Evolutionary conservation across 2,797 vertebrate species (phyloP), one percentile per base, ranked within the genome.

Genomic region (Pseudopleuronectes americanus): DNA sequence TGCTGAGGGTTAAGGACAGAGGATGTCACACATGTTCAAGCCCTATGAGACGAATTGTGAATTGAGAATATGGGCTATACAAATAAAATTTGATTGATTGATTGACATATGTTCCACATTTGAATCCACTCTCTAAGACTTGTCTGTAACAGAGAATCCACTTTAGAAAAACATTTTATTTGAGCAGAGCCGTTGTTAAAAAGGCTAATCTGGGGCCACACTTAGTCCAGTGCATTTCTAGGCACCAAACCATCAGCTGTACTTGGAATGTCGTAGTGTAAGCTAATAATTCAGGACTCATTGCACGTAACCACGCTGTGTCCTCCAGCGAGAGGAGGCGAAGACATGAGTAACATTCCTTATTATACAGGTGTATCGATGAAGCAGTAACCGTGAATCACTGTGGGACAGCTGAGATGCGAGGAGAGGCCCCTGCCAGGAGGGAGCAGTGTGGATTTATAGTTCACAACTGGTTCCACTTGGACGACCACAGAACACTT

Each of bases 361-460:
- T 74, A 67, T 76, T 80, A 68, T 79, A 81, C 68, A 74, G 54
- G 51, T 5, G 6, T 76, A 76, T 74, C 45, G 70, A 81, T 60
- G 61, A 58, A 77, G 73, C 71, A 71, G 49, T 83, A 74, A 80
- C 76, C 52, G 64, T 74, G 51, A 75, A 76, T 74, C 64, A 76
- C 19, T 65, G 14, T 57, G 64, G 57, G 65, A 72, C 71, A 72
- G 66, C 58, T 68, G 64, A 82, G 71, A 78, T 91, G 92, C 85
- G 90, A 85, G 60, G 66, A 84, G 64, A 79, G 71, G 59, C 78
- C 80, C 64, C 74, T 57, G 84, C 93, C 93, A 93, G 92, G 83
- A 93, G 92, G 79, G 88, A 86, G 90, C 91, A 92, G 86, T 90
- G 83, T 90, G 81, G 83, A 77, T 84, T 80, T 84, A 79, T 49